These are phyloP conservation scores for Choristoneura fumiferana DNA, from an alignment of 1,140 invertebrate genomes.

Conservation along the genomic window DNA sequence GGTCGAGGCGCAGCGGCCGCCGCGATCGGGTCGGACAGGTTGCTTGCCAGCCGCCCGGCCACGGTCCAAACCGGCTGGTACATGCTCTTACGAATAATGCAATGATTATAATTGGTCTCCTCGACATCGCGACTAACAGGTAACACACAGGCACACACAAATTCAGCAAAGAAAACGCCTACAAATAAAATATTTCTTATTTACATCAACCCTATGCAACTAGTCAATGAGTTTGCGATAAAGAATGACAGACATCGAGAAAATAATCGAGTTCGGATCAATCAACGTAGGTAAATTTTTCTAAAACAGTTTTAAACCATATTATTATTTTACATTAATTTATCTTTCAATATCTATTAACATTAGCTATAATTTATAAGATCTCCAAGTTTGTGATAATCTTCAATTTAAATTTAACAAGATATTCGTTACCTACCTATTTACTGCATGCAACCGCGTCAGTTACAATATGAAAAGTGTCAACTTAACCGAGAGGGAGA, in stretches of 20 bases:
- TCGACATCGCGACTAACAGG: conserved; percentile 34
- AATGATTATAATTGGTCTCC: background rate
- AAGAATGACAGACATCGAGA: conserved; percentile 55
- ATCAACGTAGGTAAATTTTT: conserved; percentile 77
- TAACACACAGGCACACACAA: conserved; percentile 59
- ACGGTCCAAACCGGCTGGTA: too few species aligned
- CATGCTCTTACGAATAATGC: background rate
- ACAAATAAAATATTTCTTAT: conserved; percentile 61
- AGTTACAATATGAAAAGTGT: conserved; percentile 53
- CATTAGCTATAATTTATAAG: conserved; percentile 75
- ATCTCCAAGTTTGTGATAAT: conserved; percentile 71
- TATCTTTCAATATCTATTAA: conserved; percentile 73
- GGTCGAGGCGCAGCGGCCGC: conserved; percentile 1
- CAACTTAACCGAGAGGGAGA: conserved; percentile 62
- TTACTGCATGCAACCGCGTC: conserved; percentile 50
- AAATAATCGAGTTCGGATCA: conserved; percentile 67
- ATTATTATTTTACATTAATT: conserved; percentile 66
- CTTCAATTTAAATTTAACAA: conserved; percentile 72
- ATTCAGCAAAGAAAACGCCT: conserved; percentile 60
- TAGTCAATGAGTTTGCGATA: conserved; percentile 60
- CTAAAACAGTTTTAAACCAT: conserved; percentile 74
- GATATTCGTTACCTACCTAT: conserved; percentile 74
- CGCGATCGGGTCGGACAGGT: background rate
- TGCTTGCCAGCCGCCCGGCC: too few species aligned
- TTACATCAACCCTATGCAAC: conserved; percentile 66